Conservation (phyloP, 1,140 invertebrate genomes). For the Euglossa dilemma region DNA sequence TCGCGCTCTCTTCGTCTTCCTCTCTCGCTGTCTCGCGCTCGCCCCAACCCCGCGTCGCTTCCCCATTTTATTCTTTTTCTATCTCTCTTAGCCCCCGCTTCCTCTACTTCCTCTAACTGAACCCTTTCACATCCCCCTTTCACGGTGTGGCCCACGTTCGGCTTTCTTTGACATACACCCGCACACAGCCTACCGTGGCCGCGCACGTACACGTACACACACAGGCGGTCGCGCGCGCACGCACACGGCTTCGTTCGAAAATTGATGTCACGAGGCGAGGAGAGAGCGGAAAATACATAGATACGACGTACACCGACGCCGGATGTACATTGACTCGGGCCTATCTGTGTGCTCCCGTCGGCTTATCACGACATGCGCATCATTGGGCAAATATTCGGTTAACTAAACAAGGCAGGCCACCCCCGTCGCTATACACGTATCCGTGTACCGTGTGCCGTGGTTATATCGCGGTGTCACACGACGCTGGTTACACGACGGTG, state of each 20-base stretch:
- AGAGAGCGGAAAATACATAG: constrained; percentile 50
- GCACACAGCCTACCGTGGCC: not conserved
- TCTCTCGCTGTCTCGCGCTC: not conserved
- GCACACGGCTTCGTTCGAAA: constrained; percentile 46
- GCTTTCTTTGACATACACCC: constrained; percentile 40
- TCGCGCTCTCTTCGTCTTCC: not conserved
- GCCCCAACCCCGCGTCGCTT: not conserved
- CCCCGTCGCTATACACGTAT: constrained; percentile 14
- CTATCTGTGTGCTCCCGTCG: constrained; percentile 44
- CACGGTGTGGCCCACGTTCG: constrained; percentile 43
- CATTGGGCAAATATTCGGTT: constrained; percentile 69
- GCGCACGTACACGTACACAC: constrained; percentile 8
- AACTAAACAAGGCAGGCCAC: constrained; percentile 62
- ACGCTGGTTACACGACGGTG: constrained; percentile 21
- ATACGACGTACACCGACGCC: constrained; percentile 31
- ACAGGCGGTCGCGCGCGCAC: not conserved
- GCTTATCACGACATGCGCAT: constrained; percentile 67
- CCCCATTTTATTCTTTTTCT: not conserved
- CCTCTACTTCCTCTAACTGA: not conserved
- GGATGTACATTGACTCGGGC: constrained; percentile 57
- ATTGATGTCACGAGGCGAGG: constrained; percentile 59
- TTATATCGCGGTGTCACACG: constrained; percentile 29
- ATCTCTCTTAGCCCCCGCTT: not conserved
- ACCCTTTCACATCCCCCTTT: constrained; percentile 26
- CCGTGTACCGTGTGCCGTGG: constrained; percentile 5